Evolutionary conservation across 2,113 vertebrate genomes (phyloP), one percentile per base, ranked within the genome.

Genomic region (Anarrhichthys ocellatus): DNA sequence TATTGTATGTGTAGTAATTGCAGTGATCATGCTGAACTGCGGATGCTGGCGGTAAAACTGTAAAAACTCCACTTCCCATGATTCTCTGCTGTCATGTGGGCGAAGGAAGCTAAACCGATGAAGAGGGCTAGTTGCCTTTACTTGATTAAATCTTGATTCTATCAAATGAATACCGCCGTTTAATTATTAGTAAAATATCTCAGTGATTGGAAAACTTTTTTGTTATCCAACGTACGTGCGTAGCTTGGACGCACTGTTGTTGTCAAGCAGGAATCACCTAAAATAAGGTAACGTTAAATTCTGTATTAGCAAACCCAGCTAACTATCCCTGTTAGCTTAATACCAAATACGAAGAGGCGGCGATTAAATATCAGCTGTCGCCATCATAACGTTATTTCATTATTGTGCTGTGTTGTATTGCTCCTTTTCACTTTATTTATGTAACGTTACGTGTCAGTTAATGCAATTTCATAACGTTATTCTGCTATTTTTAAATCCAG

Each of bases 61-160:
- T 0, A 20, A 61, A 59, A 66, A 93, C 93, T 91, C 27, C 92
- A 88, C 36, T 88, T 87, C 93, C 93, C 93, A 91, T 87, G 81
- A 92, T 56, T 18, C 92, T 40, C 42, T 48, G 46, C 38, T 62
- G 87, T 87, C 78, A 86, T 80, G 91, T 92, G 88, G 87, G 88
- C 78, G 84, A 89, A 84, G 83, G 83, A 90, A 90, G 92, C 91
- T 75, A 89, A 90, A 82, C 62, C 85, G 85, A 85, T 81, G 68
- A 88, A 81, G 83, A 86, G 61, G 67, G 87, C 92, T 92, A 91
- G 87, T 91, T 93, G 85, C 65, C 75, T 90, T 89, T 90, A 91
- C 70, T 92, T 92, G 84, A 92, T 91, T 91, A 91, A 83, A 93
- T 89, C 81, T 87, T 85, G 75, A 93, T 92, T 88, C 88, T 90